phyloP scores from a whole-genome alignment of 2,888 invertebrate species.

The Malthinus seriepunctatus region DNA sequence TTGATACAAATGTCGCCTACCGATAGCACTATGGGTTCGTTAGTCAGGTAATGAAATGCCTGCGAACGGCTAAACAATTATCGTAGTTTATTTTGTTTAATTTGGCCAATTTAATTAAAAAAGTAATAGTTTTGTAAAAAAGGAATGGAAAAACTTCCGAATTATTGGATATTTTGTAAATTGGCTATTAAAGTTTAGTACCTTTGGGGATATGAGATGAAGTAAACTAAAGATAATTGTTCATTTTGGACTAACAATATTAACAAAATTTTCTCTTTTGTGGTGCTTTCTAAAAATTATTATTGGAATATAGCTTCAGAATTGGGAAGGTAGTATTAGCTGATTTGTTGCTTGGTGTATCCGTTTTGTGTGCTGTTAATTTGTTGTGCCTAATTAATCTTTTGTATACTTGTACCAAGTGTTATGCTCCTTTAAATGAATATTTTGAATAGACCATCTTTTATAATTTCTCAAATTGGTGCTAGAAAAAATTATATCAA shows the following conservation, averaged over 20 bases:
- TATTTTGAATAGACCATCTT: background rate
- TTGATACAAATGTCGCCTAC: conserved; percentile 58
- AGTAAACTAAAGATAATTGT: background rate
- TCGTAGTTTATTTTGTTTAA: too few species aligned
- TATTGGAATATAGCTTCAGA: conserved; percentile 61
- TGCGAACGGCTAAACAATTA: background rate
- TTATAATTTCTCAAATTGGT: background rate
- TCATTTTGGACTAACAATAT: background rate
- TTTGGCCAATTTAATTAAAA: too few species aligned
- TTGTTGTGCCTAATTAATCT: conserved; percentile 68
- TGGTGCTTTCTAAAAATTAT: background rate
- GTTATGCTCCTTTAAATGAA: conserved; percentile 24
- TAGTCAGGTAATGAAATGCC: conserved; percentile 59
- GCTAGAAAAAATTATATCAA: background rate
- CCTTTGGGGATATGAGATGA: conserved; percentile 50
- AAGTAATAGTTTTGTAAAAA: too few species aligned
- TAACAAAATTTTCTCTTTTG: conserved; percentile 28
- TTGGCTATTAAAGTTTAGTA: conserved; percentile 18
- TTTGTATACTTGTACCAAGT: conserved; percentile 56
- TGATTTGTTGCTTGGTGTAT: conserved; percentile 70
- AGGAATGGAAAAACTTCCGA: too few species aligned
- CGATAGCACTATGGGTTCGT: conserved; percentile 58
- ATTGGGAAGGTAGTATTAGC: conserved; percentile 83
- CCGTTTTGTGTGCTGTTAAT: conserved; percentile 68
- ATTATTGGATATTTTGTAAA: too few species aligned